Percentiles rank a stretch among this genome's conserved stretches.
These are phyloP conservation scores for Corydoras maculifer DNA, from an alignment of 2,113 vertebrate species.

Conservation along the genomic window DNA sequence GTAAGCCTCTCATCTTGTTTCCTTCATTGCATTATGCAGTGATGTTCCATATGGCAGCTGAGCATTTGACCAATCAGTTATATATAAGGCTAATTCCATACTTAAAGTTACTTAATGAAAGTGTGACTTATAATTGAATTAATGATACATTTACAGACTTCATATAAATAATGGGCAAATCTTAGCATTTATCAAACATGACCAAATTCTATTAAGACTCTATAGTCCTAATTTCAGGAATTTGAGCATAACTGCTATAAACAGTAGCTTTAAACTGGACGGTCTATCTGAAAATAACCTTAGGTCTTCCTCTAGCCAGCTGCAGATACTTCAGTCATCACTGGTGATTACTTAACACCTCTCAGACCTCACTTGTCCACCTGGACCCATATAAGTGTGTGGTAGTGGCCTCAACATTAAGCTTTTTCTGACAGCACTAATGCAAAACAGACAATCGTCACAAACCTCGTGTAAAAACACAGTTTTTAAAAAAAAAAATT, in stretches of 20 bases:
- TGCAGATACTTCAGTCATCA: slow-evolving; percentile 37
- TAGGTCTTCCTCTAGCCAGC: slow-evolving; percentile 31
- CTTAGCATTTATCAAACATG: neutral
- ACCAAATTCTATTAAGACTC: neutral
- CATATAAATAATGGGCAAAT: too few relatives aligned
- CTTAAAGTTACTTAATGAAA: slow-evolving; percentile 38
- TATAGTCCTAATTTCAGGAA: slow-evolving; percentile 21
- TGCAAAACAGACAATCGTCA: too few relatives aligned
- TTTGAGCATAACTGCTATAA: slow-evolving; percentile 35
- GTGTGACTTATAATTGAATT: neutral
- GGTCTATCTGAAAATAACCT: slow-evolving; percentile 26
- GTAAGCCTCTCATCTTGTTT: slow-evolving; percentile 46
- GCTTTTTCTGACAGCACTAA: neutral
- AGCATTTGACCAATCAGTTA: slow-evolving; percentile 46
- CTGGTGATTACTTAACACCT: slow-evolving; percentile 39
- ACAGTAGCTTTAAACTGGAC: slow-evolving; percentile 38
- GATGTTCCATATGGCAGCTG: slow-evolving; percentile 28
- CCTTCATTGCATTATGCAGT: slow-evolving; percentile 35
- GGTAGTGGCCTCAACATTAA: neutral
- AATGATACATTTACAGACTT: too few relatives aligned
- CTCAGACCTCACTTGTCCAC: slow-evolving; percentile 39
- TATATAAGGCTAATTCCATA: slow-evolving; percentile 51
- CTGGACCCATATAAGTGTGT: slow-evolving; percentile 1
- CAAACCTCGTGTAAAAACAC: too few relatives aligned
- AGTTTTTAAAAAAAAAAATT: too few relatives aligned